phyloP scores from a whole-genome alignment of 2,113 vertebrate species.

The Trogon surrucura region DNA sequence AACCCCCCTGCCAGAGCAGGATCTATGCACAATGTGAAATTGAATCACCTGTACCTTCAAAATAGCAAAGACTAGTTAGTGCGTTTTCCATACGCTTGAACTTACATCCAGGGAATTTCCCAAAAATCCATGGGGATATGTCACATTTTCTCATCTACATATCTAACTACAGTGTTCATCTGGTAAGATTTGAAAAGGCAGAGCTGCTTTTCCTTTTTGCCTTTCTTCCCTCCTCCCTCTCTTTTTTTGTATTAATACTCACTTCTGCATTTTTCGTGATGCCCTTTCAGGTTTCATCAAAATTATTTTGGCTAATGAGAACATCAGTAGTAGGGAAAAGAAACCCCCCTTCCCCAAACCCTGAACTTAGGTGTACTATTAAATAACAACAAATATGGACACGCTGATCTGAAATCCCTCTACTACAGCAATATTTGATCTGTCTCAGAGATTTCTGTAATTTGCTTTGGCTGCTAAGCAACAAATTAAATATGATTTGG shows the following conservation, averaged over 20 bases:
- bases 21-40: neutral
- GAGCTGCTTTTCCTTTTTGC: neutral
- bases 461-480: constrained; percentile 73
- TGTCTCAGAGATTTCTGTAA: constrained; percentile 54
- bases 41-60: neutral
- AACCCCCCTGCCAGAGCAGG: too few species aligned
- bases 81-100: neutral
- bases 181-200: neutral
- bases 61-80: neutral
- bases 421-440: constrained; percentile 25
- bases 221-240: neutral
- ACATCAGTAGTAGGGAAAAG: neutral
- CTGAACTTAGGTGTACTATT: neutral
- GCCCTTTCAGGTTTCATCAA: neutral
- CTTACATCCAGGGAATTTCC: neutral
- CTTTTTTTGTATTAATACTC: neutral
- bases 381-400: neutral
- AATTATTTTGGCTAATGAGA: neutral
- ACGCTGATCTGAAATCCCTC: constrained; percentile 24
- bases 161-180: neutral
- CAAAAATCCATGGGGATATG: neutral
- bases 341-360: neutral
- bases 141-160: neutral
- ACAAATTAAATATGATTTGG: constrained; percentile 67
- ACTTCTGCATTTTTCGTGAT: neutral